A percentile compares a stretch with the other conserved stretches of the same genome.
phyloP scores from a whole-genome alignment of 2,113 vertebrate species.

The Platichthys flesus region DNA sequence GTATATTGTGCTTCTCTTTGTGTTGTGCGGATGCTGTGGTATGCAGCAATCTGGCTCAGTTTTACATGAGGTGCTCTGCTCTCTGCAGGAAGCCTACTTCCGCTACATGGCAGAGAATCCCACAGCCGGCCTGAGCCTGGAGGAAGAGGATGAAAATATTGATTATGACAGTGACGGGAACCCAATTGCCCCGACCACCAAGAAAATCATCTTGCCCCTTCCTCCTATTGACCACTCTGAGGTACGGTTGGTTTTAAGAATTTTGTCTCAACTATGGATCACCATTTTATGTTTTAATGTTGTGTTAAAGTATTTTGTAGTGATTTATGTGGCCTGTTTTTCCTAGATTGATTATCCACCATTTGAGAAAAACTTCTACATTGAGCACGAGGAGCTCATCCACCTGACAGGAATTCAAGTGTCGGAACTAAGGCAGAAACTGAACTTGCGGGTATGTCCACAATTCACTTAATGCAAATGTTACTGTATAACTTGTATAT shows the following conservation, averaged over 20 bases:
- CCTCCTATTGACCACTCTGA: slow-evolving; percentile 97
- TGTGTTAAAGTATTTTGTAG: not conserved
- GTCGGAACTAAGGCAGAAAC: slow-evolving; percentile 92
- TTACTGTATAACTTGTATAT: not conserved
- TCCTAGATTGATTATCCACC: slow-evolving; percentile 94
- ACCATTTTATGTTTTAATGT: not conserved
- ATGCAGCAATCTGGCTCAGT: not conserved
- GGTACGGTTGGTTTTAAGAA: slow-evolving; percentile 77
- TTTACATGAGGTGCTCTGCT: slow-evolving; percentile 64
- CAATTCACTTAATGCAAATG: not conserved
- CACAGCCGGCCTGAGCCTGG: slow-evolving; percentile 92
- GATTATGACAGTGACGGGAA: slow-evolving; percentile 99
- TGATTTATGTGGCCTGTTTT: not conserved
- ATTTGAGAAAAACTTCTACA: slow-evolving; percentile 98
- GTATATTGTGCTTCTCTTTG: not conserved
- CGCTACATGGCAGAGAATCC: slow-evolving; percentile 99
- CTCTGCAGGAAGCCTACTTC: slow-evolving; percentile 98
- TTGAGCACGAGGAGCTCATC: slow-evolving; percentile 95
- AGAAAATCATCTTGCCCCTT: slow-evolving; percentile 96
- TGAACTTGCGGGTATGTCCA: slow-evolving; percentile 91
- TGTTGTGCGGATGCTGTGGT: slow-evolving; percentile 14
- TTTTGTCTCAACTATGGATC: not conserved
- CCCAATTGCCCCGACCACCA: slow-evolving; percentile 89
- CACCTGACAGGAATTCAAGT: slow-evolving; percentile 88
- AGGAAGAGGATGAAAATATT: slow-evolving; percentile 96